Conservation (phyloP, 2,113 vertebrate genomes). For the Ibidorhyncha struthersii region DNA sequence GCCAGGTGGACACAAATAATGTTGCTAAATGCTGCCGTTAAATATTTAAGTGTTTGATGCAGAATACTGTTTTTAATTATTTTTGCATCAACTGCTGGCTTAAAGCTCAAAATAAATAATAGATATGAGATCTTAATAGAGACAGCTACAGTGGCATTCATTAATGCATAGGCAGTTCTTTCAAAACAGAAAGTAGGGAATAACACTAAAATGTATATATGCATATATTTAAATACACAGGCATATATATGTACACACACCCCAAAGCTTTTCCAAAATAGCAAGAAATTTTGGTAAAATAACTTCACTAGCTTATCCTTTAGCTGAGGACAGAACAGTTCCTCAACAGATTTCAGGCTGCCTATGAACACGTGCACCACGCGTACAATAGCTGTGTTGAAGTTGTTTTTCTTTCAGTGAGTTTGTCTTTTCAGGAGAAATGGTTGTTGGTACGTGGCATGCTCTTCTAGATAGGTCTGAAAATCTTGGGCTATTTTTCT, state of each 20-base stretch:
- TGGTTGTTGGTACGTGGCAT: not conserved
- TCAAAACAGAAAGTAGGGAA: not conserved
- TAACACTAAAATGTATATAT: not conserved
- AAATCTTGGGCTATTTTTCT: not conserved
- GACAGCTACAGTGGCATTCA: not conserved
- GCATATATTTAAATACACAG: not conserved
- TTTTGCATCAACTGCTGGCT: not conserved
- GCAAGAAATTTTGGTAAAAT: not conserved
- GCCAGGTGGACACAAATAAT: not conserved
- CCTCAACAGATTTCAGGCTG: not conserved
- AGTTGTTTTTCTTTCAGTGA: not conserved
- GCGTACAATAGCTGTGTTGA: accelerated
- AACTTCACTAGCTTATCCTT: not conserved
- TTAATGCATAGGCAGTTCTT: not conserved
- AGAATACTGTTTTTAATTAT: not conserved
- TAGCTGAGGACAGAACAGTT: not conserved
- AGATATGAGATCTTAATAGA: not conserved
- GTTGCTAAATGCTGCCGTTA: not conserved
- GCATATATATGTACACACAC: too few relatives aligned
- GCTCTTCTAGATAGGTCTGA: not conserved
- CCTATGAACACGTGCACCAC: not conserved
- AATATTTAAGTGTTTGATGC: not conserved
- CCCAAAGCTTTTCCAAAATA: not conserved
- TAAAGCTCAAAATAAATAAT: not conserved
- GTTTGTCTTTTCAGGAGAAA: not conserved